Evolutionary conservation across 2,888 invertebrate species (phyloP), one percentile per base, ranked within the genome.

Genomic region (Tenthredo distinguenda): DNA sequence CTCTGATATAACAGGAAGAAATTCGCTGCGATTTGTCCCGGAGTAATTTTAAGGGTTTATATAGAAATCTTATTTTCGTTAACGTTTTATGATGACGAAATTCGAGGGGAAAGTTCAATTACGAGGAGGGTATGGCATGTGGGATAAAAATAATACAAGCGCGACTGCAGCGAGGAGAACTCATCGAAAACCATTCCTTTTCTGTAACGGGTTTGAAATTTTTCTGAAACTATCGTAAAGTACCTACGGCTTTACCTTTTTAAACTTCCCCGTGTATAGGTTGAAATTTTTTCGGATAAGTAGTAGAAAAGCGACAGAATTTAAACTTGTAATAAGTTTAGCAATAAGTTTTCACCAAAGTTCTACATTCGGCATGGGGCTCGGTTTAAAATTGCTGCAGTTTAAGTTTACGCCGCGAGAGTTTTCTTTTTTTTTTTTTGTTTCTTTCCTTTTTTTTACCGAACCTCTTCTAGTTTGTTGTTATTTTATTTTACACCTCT

Each of bases 291-390:
- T 55, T 90, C 87, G 85, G 87, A 88, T 91, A 91, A 91, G 90
- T 91, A 90, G 90, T 86, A 87, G 87, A 84, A 71, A 82, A 72
- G 85, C 88, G 85, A 84, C 86, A 34, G 72, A 88, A 90, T 87
- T 90, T 91, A 90, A 91, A 91, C 90, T 90, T 90, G 90, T 91
- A 91, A 91, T 91, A 91, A 91, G 91, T 91, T 91, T 86, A 88
- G 88, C 91, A 90, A 91, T 91, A 91, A 91, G 90, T 91, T 91
- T 85, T 88, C 26, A 88, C 87, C 88, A 89, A 34, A 81, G 37
- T 31, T 58, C 34, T 81, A 55, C 26, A 31, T 77, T 47, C 31
- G 47, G 31, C 18, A 34, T 43, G 15, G 18, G 9, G 37, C 9
- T 34, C 3, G 72, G 43, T 1, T 47, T 58, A 15, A 81, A 62